These are phyloP conservation scores for Caenorhabditis inopinata DNA, from an alignment of 1,140 invertebrate genomes.

Conservation along the genomic window DNA sequence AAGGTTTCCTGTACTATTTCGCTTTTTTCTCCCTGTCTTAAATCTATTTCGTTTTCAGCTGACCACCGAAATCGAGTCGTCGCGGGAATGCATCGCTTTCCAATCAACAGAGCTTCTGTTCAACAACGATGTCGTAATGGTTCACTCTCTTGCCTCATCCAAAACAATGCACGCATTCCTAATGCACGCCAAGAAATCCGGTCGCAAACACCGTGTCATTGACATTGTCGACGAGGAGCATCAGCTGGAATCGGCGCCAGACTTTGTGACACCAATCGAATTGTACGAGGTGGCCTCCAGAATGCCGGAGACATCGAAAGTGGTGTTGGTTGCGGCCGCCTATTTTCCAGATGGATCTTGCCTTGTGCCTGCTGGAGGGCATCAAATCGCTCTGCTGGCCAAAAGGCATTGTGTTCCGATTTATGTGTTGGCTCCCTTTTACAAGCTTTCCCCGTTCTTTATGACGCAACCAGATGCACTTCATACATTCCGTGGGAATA, in stretches of 20 bases:
- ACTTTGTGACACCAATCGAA: neutral
- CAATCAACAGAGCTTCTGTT: neutral
- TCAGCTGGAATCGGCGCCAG: neutral
- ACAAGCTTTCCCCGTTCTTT: slow-evolving; percentile 9
- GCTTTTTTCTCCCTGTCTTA: no score
- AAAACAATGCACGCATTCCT: slow-evolving; percentile 13
- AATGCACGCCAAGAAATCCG: neutral
- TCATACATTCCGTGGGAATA: neutral
- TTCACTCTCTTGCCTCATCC: neutral
- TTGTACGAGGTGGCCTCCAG: neutral
- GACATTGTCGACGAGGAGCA: slow-evolving; percentile 5
- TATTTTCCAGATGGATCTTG: slow-evolving; percentile 1
- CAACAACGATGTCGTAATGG: slow-evolving; percentile 11
- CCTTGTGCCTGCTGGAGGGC: neutral
- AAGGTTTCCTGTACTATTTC: no score
- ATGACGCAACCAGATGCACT: slow-evolving; percentile 5
- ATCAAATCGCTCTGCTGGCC: slow-evolving; percentile 14
- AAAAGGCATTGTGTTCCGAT: neutral
- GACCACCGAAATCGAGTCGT: neutral
- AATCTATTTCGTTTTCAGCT: neutral
- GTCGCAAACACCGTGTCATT: neutral
- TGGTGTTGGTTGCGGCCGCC: neutral
- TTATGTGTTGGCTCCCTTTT: neutral
- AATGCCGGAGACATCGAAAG: slow-evolving; percentile 15
- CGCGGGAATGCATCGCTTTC: neutral